Conservation (phyloP, 2,888 invertebrate genomes). For the Anthrax anthrax region DNA sequence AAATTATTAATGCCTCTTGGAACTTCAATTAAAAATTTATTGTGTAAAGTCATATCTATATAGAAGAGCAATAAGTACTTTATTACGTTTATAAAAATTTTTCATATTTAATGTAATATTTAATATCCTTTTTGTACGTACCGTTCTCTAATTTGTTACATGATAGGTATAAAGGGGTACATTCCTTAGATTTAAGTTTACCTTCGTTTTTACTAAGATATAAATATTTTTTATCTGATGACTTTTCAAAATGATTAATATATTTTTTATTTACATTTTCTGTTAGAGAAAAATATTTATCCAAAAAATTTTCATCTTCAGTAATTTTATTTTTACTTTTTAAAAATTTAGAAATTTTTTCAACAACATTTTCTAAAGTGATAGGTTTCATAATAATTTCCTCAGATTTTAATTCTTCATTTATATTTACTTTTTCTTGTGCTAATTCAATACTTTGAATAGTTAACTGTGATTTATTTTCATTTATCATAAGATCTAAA, state of each 20-base stretch:
- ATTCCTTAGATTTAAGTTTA: background rate
- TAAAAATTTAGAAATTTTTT: background rate
- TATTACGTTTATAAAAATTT: background rate
- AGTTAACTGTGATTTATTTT: too few relatives aligned
- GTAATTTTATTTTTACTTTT: background rate
- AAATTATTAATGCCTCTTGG: constrained; percentile 18
- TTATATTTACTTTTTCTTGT: too few relatives aligned
- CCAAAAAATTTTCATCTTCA: background rate
- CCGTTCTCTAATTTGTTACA: background rate
- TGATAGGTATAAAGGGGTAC: background rate
- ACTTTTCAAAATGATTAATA: background rate
- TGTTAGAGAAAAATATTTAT: background rate
- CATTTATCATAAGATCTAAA: too few relatives aligned
- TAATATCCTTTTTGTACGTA: background rate
- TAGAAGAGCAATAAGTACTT: background rate
- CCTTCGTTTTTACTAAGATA: background rate
- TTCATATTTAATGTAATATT: too few relatives aligned
- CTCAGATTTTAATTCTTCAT: background rate
- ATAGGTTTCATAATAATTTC: background rate
- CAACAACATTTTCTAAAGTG: background rate
- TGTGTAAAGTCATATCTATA: constrained; percentile 15
- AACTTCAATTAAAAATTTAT: constrained; percentile 20
- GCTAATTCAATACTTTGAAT: too few relatives aligned
- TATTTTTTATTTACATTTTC: background rate
- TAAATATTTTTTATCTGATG: background rate